A percentile compares a stretch with the other conserved stretches of the same genome.
Conservation (phyloP, 1,140 invertebrate species). For the Caenorhabditis inopinata region DNA sequence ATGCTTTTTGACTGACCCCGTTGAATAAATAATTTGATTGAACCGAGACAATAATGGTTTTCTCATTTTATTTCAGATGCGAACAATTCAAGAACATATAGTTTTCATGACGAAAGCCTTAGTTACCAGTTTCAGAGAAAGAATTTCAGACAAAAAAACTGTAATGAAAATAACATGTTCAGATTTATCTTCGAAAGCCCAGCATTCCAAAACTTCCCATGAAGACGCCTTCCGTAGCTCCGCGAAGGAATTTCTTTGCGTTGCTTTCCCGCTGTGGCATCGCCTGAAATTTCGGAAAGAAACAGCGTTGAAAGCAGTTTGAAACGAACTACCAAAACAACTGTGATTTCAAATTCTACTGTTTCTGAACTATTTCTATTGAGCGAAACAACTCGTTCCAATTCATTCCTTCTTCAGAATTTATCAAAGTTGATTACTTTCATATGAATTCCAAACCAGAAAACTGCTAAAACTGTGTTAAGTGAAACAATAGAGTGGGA, state of each 20-base stretch:
- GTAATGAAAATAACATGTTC: neutral
- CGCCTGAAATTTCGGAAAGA: neutral
- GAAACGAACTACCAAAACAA: too few relatives aligned
- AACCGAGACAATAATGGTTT: neutral
- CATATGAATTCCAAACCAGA: too few relatives aligned
- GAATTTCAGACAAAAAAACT: neutral
- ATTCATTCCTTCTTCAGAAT: too few relatives aligned
- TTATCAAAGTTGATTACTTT: too few relatives aligned
- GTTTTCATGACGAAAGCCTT: neutral
- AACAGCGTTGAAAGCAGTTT: too few relatives aligned
- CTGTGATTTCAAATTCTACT: too few relatives aligned
- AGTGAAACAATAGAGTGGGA: too few relatives aligned
- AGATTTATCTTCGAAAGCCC: neutral
- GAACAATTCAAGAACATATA: neutral
- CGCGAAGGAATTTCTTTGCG: neutral
- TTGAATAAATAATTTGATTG: constrained; percentile 26
- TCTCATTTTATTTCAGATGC: neutral
- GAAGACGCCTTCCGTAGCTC: constrained; percentile 7
- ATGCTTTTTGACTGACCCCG: neutral
- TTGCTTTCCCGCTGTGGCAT: neutral
- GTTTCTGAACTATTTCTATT: too few relatives aligned
- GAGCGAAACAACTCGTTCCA: too few relatives aligned
- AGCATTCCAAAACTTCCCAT: constrained; percentile 18
- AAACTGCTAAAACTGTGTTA: too few relatives aligned
- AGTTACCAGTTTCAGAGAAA: neutral